Evolutionary conservation across 2,888 invertebrate genomes (phyloP).

Genomic region (Podabrus alpinus): DNA sequence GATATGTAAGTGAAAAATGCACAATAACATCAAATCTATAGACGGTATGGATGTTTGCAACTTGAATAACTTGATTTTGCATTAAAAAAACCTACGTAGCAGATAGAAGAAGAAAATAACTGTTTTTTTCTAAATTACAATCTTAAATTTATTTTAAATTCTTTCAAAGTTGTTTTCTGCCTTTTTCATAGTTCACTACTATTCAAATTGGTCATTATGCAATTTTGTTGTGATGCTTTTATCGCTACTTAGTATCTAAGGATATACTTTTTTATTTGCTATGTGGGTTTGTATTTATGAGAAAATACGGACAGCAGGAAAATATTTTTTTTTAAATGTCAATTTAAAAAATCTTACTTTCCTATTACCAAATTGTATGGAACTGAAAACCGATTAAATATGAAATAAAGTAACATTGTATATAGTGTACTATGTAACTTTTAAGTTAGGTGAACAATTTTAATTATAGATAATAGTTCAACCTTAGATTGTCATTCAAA

Average conservation of each 20-base stretch:
- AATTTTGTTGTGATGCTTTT: not conserved
- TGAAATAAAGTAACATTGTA: too few species aligned
- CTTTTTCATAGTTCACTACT: not conserved
- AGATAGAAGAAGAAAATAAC: not conserved
- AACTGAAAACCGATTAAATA: too few species aligned
- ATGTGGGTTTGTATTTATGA: not conserved
- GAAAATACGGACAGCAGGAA: not conserved
- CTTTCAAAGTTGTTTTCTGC: not conserved
- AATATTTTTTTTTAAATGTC: not conserved
- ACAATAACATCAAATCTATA: not conserved
- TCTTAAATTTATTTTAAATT: not conserved
- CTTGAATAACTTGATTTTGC: not conserved
- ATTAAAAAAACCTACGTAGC: not conserved
- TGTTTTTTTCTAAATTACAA: not conserved
- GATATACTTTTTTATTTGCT: not conserved
- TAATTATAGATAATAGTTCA: too few species aligned
- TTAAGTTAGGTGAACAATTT: too few species aligned
- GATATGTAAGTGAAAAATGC: not conserved
- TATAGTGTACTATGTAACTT: too few species aligned
- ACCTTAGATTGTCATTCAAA: too few species aligned
- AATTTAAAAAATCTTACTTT: too few species aligned
- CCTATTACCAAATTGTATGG: too few species aligned
- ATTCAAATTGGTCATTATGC: not conserved
- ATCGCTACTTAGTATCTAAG: not conserved
- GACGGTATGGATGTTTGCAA: not conserved